Conservation (phyloP, 2,797 vertebrate species). For the Gymnothorax javanicus region DNA sequence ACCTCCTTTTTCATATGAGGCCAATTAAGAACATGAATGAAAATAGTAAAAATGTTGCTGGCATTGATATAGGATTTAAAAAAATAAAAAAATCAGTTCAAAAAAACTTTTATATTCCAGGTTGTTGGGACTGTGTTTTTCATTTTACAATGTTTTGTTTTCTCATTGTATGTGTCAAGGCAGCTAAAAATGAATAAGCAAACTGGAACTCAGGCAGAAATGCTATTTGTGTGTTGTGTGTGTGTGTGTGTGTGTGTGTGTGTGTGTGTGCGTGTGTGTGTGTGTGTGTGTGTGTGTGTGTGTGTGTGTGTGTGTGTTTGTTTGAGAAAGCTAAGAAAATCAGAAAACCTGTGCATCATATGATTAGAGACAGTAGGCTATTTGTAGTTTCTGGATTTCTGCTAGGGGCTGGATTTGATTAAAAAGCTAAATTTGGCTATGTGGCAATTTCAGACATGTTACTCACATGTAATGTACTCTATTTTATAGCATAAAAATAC, state of each 20-base stretch:
- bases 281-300: too few species aligned
- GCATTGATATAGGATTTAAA: background rate
- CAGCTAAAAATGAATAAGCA: slow-evolving; percentile 21
- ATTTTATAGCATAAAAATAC: slow-evolving; percentile 12
- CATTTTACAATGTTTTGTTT: background rate
- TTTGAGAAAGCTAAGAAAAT: slow-evolving; percentile 40
- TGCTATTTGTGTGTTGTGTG: slow-evolving; percentile 23
- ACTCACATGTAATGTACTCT: slow-evolving; percentile 43
- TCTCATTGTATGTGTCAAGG: background rate
- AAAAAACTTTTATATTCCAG: background rate
- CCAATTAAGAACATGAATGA: background rate
- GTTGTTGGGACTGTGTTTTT: background rate
- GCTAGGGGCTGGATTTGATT: slow-evolving; percentile 43
- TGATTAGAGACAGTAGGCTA: slow-evolving; percentile 17
- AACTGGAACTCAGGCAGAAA: slow-evolving; percentile 22
- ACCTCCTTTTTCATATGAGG: background rate
- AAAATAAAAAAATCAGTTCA: too few species aligned
- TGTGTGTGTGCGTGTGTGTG: too few species aligned
- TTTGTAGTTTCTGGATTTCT: slow-evolving; percentile 16
- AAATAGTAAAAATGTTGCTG: background rate
- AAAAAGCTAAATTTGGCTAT: slow-evolving; percentile 39
- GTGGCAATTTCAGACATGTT: slow-evolving; percentile 33
- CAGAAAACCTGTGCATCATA: slow-evolving; percentile 29
- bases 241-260: too few species aligned
- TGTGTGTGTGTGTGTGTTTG: background rate